Evolutionary conservation across 2,888 invertebrate species (phyloP).

Genomic region (Cremastinae sp.): DNA sequence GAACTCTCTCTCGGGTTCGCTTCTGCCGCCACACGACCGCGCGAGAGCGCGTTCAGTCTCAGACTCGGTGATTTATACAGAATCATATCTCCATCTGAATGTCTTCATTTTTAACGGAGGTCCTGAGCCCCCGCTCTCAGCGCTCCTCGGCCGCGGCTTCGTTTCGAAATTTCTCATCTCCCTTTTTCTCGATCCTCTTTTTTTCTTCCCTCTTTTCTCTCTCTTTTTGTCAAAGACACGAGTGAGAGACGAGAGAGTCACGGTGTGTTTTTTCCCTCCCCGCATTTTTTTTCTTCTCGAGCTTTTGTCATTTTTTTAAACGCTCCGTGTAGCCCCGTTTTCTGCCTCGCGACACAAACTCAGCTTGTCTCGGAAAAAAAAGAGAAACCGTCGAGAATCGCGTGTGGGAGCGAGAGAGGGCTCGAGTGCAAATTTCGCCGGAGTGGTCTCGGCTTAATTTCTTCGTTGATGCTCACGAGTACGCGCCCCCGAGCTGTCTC

Average conservation of each 20-base stretch:
- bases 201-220: no score
- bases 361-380: constrained; percentile 31
- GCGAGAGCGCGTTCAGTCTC: constrained; percentile 60
- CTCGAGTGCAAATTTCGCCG: constrained; percentile 49
- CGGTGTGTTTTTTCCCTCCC: constrained; percentile 32
- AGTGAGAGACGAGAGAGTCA: constrained; percentile 38
- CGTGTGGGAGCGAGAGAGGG: constrained; percentile 8
- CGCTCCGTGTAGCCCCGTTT: constrained; percentile 17
- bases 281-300: constrained; percentile 16
- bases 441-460: constrained; percentile 53
- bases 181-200: constrained; percentile 28
- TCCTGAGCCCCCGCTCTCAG: constrained; percentile 62
- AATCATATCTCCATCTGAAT: constrained; percentile 79
- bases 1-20: constrained; percentile 51
- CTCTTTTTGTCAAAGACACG: constrained; percentile 34
- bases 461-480: constrained; percentile 41
- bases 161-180: constrained; percentile 53
- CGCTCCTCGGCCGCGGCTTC: constrained; percentile 46
- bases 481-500: constrained; percentile 40
- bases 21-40: constrained; percentile 48
- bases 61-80: constrained; percentile 76
- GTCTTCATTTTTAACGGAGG: constrained; percentile 78
- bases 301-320: constrained; percentile 43
- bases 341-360: constrained; percentile 33
- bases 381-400: not conserved